Evolutionary conservation across 1,140 invertebrate species (phyloP), one percentile per base, ranked within the genome.

Genomic region (Ostrea denselamellosa): DNA sequence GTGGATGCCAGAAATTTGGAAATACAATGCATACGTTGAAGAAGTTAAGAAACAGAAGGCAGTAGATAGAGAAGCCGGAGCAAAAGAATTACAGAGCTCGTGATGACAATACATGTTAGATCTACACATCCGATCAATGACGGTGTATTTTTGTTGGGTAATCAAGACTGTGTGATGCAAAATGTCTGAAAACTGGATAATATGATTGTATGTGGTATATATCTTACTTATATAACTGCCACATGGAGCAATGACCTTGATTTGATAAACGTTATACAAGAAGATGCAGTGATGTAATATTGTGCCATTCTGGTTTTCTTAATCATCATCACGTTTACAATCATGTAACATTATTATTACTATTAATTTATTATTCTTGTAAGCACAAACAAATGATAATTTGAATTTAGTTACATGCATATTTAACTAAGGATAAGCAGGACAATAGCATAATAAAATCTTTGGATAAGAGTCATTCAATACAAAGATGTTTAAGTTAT

Each of bases 1-100:
- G 68, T 77, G 68, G 68, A 14, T 77, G 22, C 68, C 68, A 28
- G 22, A 77, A 28, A 25, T 28, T 28, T 77, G 68, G 68, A 77
- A 77, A 10, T 12, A 12, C 68, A 12, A 77, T 28, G 68, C 56
- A 34, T 12, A 77, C 8, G 25, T 28, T 77, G 28, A 22, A 22
- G 25, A 12, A 17, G 56, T 12, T n/a, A 17, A 62, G n/a, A 62
- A 62, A 19, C 68, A 77, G n/a, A 62, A 77, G 25, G 25, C 56
- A 62, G 56, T n/a, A 62, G 5, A 25, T 14, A 7, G 14, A 25
- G 22, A 25, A 34, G 25, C 25, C 9, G 68, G 68, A 28, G 5
- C 34, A 2, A 44, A 44, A 44, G 34, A 44, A 44, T 44, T 44
- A 44, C 34, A 44, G 68, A 62, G 19, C 56, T 7, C n/a, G 3